These are phyloP conservation scores for Crotophaga sulcirostris DNA, from an alignment of 2,113 vertebrate species.

Conservation along the genomic window DNA sequence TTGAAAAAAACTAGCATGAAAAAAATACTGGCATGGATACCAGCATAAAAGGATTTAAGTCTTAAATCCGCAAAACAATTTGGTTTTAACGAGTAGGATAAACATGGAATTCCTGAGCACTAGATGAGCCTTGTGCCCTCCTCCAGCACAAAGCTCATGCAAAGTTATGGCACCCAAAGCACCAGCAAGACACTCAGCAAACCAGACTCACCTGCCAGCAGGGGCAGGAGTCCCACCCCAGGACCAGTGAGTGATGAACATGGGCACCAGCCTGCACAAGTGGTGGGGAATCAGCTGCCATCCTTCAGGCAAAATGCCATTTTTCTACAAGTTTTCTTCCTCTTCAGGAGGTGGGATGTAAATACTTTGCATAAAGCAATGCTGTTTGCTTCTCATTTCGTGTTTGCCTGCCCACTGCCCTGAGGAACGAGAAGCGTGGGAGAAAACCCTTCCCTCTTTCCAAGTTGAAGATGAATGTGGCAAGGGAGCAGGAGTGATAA, in stretches of 20 bases:
- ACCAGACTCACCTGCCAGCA: background rate
- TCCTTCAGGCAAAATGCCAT: background rate
- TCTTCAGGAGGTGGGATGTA: background rate
- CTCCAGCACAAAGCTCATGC: background rate
- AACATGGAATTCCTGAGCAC: background rate
- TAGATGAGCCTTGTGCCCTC: fast-evolving
- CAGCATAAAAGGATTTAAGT: background rate
- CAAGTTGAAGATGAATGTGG: background rate
- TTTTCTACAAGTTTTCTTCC: background rate
- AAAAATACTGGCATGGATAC: fast-evolving
- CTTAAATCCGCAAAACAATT: background rate
- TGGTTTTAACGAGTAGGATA: background rate
- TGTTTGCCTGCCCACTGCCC: background rate
- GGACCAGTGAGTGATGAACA: fast-evolving
- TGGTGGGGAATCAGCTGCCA: background rate
- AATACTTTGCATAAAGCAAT: background rate
- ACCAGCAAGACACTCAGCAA: background rate
- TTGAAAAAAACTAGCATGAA: too few species aligned
- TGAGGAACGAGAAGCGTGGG: background rate
- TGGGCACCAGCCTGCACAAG: background rate
- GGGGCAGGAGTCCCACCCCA: background rate
- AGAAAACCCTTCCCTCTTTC: background rate
- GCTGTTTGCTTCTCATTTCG: background rate
- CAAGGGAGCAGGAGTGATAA: background rate
- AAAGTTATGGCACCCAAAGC: background rate